Conservation (phyloP, 2,113 vertebrate species). For the Tragelaphus scriptus region DNA sequence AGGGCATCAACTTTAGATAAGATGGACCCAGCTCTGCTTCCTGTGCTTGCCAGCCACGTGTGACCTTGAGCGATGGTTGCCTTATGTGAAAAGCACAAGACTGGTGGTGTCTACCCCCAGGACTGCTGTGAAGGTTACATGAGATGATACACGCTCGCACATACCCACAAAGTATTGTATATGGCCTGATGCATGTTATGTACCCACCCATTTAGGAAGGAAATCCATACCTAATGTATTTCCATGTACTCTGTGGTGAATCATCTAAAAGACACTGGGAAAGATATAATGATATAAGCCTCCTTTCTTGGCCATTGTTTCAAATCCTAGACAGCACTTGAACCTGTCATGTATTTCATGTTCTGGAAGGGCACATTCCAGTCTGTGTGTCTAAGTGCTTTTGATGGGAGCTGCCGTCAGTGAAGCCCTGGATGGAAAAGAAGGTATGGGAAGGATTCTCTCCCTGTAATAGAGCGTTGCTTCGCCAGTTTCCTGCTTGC, state of each 20-base stretch:
- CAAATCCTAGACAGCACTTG: neutral
- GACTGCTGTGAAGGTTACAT: neutral
- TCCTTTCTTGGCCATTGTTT: conserved; percentile 7
- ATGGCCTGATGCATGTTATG: neutral
- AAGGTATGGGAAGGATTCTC: neutral
- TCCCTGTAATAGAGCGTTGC: neutral
- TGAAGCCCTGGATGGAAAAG: neutral
- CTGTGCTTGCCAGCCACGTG: neutral
- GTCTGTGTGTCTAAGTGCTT: neutral
- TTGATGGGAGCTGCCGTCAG: neutral
- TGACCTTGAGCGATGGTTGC: neutral
- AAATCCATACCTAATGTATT: neutral
- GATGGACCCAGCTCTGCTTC: neutral
- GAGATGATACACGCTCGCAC: neutral
- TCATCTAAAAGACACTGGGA: conserved; percentile 26
- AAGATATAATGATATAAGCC: neutral
- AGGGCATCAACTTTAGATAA: neutral
- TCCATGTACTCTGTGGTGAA: conserved; percentile 4
- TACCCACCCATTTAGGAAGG: neutral
- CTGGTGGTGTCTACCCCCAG: neutral
- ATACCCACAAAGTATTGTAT: neutral
- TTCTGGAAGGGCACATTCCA: neutral
- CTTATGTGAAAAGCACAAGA: neutral
- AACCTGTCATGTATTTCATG: neutral
- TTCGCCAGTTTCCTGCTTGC: neutral